Base-by-base conservation (phyloP, 2,113 vertebrate genomes). In the Lagopus leucura region DNA sequence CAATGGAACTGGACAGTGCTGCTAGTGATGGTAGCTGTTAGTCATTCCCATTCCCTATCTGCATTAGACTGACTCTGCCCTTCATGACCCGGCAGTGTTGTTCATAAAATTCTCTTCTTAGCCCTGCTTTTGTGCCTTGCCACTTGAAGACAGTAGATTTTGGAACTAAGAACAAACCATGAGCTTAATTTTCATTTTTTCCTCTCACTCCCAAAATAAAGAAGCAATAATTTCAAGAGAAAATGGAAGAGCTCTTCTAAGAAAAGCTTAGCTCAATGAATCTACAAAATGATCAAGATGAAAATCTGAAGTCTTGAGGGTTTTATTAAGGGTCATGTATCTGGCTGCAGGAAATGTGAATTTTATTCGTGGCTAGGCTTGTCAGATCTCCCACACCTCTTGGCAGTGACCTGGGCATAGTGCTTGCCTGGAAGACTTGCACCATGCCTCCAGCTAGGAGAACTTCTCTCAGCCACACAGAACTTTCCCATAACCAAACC, bases 1-100 rank as follows among this genome's bases (percentile, higher is more conserved):
- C 52, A 65, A 69, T 28, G 32, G 72, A 73, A 50, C 1, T 16
- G 36, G 42, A 55, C 36, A 64, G 28, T 27, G 40, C 30, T 66
- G 50, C 47, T 36, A 45, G 25, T 0, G 1, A 42, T 54, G 60
- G 40, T 27, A 40, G 43, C 7, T 1, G 1, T 1, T 52, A 43
- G 38, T 13, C 1, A 0, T 27, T 19, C 67, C n/a, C 25, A 21
- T 4, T 55, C 20, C 32, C 48, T 40, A 47, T 43, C 60, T 19
- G 28, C 0, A 1, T 42, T 16, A 61, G 47, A 58, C n/a, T n/a
- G 63, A 7, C 40, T 5, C 20, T 45, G 24, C 15, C 52, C 58
- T 50, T 43, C 72, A 61, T 1, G 5, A 32, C 64, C 16, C 7
- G 8, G 15, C n/a, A 78, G 45, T n/a, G 27, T 16, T 22, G 11